Evolutionary conservation across 1,140 invertebrate genomes (phyloP), one percentile per base, ranked within the genome.

Genomic region (Melipona quadrifasciata): DNA sequence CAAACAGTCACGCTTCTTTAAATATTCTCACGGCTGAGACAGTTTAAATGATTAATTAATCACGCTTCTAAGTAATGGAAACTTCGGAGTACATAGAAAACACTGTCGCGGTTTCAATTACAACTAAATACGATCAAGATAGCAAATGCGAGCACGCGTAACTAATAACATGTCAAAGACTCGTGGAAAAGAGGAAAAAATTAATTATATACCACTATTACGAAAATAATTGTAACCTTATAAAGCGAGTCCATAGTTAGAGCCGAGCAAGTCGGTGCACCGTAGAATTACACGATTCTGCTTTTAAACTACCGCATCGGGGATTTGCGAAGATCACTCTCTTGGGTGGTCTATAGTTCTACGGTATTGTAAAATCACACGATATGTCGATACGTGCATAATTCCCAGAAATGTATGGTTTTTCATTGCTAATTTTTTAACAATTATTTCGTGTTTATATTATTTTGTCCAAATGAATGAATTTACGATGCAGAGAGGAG

Each of bases 281-380:
- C 1, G 10, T 27, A 64, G 24, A 76, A 21, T 76, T 76, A 76
- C 74, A 76, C 17, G 74, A 61, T 76, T 76, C n/a, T 47, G 34
- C 74, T 76, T 64, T 76, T 61, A 76, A 76, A 24, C 34, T 27
- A 64, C 57, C 57, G 34, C 53, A 34, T 17, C 5, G 14, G 1
- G 21, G 21, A 75, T 47, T 64, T n/a, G 58, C 24, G 11, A 47
- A 65, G 31, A 51, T 78, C n/a, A 67, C n/a, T 51, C 51, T n/a
- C 61, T 3, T 78, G 39, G 76, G 47, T 67, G 39, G 76, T 78
- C 39, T 65, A 14, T 16, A 21, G 11, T 5, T 27, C 2, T 19
- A 39, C n/a, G 14, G 19, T n/a, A 19, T 16, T 47, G 47, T 67
- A 78, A 67, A 76, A 53, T n/a, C 27, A 8, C 27, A 8, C 19